Conservation (phyloP, 1,140 invertebrate genomes). For the Cydia pomonella region DNA sequence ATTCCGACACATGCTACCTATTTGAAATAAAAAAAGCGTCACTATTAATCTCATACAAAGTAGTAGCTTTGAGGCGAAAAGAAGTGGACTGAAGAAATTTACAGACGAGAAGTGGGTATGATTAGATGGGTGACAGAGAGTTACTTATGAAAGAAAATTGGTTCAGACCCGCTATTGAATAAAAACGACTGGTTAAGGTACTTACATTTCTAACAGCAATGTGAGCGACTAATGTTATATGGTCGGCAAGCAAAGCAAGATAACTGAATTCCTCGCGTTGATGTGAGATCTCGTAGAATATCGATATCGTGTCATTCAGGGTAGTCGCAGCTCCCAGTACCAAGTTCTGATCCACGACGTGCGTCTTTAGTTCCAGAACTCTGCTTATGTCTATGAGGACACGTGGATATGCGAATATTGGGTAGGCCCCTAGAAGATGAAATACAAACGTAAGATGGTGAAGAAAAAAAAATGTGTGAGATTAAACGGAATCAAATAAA, state of each 20-base stretch:
- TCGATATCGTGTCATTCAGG: conserved; percentile 82
- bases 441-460: neutral
- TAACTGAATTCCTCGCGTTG: conserved; percentile 68
- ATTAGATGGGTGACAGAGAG: no score
- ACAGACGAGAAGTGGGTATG: no score
- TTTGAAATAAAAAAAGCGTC: no score
- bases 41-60: no score
- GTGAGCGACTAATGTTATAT: conserved; percentile 84
- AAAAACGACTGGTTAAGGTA: no score
- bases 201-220: conserved; percentile 85
- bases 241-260: conserved; percentile 59
- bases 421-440: conserved; percentile 31
- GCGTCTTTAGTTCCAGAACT: conserved; percentile 82
- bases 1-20: no score
- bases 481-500: neutral
- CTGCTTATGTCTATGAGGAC: conserved; percentile 86
- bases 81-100: no score
- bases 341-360: conserved; percentile 73
- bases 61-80: no score
- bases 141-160: no score
- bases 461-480: neutral
- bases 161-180: no score
- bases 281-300: conserved; percentile 79
- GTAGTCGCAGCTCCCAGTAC: conserved; percentile 82
- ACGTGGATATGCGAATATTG: conserved; percentile 35